A percentile compares a stretch with the other conserved stretches of the same genome.
Conservation (phyloP, 2,888 invertebrate species). For the Melangyna quadrimaculata region DNA sequence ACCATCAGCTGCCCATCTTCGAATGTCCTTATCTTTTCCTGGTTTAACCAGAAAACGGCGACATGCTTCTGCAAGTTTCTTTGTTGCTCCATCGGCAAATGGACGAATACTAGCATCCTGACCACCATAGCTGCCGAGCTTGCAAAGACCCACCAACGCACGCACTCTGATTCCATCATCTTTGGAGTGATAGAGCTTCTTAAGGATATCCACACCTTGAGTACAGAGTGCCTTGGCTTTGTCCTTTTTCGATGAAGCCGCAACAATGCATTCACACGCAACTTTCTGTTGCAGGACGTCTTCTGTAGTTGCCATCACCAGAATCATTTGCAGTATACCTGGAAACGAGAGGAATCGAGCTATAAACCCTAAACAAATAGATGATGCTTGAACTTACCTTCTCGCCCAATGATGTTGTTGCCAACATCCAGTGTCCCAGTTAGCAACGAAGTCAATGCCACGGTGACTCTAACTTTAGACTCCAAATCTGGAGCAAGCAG, state of each 20-base stretch:
- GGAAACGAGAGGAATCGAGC: background rate
- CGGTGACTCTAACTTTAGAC: constrained; percentile 92
- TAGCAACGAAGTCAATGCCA: constrained; percentile 93
- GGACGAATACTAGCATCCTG: constrained; percentile 96
- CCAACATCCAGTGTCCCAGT: constrained; percentile 97
- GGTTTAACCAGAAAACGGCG: constrained; percentile 94
- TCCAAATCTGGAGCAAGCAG: constrained; percentile 93
- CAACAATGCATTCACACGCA: constrained; percentile 97
- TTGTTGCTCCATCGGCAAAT: constrained; percentile 96
- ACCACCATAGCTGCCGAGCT: constrained; percentile 96
- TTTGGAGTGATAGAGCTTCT: constrained; percentile 93
- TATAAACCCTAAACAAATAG: background rate
- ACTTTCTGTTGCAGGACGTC: constrained; percentile 94
- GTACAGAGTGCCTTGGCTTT: constrained; percentile 94
- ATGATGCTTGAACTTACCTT: constrained; percentile 82
- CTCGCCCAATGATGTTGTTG: constrained; percentile 90
- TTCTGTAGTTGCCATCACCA: constrained; percentile 98
- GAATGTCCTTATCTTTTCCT: constrained; percentile 92
- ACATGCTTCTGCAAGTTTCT: constrained; percentile 96
- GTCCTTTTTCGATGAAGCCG: constrained; percentile 98
- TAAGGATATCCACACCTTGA: constrained; percentile 96
- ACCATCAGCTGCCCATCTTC: constrained; percentile 98
- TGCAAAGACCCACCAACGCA: constrained; percentile 96
- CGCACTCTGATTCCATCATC: constrained; percentile 95
- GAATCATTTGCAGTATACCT: constrained; percentile 94